Percentiles rank a stretch among this genome's conserved stretches.
These are phyloP conservation scores for Apistogramma diplotaenia DNA, from an alignment of 2,113 vertebrate genomes.

Conservation along the genomic window DNA sequence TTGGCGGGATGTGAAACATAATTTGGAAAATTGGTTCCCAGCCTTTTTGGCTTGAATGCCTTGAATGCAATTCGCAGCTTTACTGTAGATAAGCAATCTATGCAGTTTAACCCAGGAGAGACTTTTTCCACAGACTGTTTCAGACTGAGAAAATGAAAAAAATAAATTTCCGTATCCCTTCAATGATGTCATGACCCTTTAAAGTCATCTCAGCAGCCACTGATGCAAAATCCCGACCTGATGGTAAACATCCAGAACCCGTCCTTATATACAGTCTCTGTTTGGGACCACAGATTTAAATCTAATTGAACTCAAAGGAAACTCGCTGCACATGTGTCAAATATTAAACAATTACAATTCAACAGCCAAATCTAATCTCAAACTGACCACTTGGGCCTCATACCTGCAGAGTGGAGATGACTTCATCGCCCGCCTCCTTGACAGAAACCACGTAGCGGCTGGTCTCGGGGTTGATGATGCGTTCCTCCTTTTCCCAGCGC, in stretches of 20 bases:
- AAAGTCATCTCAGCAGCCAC: background rate
- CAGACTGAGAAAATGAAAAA: too few relatives aligned
- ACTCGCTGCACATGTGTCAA: background rate
- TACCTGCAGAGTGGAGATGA: slow-evolving; percentile 94
- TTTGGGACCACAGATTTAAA: background rate
- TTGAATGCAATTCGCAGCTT: background rate
- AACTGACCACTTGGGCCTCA: background rate
- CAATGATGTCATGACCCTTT: background rate
- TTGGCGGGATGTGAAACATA: background rate
- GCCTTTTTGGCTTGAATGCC: background rate
- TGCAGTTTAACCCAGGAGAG: too few relatives aligned
- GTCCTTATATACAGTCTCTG: too few relatives aligned
- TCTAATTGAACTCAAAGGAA: background rate
- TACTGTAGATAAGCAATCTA: too few relatives aligned
- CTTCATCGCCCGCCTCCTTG: slow-evolving; percentile 93
- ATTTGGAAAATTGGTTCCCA: background rate
- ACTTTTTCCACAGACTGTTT: too few relatives aligned
- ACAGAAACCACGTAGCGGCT: slow-evolving; percentile 94
- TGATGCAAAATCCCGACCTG: background rate
- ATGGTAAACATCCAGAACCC: background rate
- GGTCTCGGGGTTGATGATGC: slow-evolving; percentile 97
- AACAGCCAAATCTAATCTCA: background rate
- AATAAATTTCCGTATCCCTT: background rate
- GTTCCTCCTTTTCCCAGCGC: slow-evolving; percentile 97
- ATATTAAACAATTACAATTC: background rate